A percentile compares a stretch with the other conserved stretches of the same genome.
phyloP scores from a whole-genome alignment of 92 coral and sea anemone species.

The Hydrozoanthus gracilis region DNA sequence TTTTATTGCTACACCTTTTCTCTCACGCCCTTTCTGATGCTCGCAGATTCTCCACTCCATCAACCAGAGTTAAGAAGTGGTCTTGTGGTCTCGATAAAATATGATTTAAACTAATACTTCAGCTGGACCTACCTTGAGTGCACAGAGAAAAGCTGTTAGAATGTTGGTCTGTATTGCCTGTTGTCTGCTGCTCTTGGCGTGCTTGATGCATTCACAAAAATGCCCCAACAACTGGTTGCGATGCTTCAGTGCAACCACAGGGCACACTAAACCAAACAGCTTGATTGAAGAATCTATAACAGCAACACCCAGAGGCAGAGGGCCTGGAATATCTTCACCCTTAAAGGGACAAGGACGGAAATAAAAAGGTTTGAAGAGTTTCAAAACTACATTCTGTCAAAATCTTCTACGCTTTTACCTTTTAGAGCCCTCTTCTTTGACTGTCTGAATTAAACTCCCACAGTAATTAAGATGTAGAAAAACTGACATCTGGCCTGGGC shows the following conservation, averaged over 20 bases:
- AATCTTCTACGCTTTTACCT: not conserved
- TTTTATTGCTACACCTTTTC: too few species aligned
- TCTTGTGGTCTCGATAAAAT: too few species aligned
- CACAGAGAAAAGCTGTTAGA: slow-evolving; percentile 94
- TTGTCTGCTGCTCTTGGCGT: slow-evolving; percentile 91
- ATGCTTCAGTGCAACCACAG: slow-evolving; percentile 94
- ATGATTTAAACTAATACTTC: too few species aligned
- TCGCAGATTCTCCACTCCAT: too few species aligned
- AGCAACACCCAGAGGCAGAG: slow-evolving; percentile 95
- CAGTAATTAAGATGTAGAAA: too few species aligned
- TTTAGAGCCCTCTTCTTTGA: too few species aligned
- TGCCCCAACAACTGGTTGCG: slow-evolving; percentile 94
- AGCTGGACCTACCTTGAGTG: slow-evolving; percentile 69
- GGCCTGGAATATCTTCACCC: slow-evolving; percentile 98
- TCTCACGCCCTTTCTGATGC: too few species aligned
- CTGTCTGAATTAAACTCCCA: too few species aligned
- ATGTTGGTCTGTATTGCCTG: slow-evolving; percentile 98
- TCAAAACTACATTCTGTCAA: not conserved
- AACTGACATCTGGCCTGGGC: too few species aligned
- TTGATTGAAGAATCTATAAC: slow-evolving; percentile 95
- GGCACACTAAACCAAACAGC: slow-evolving; percentile 91
- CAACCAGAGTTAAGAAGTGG: too few species aligned
- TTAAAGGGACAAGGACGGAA: slow-evolving; percentile 11
- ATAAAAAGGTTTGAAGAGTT: not conserved
- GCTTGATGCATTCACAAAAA: slow-evolving; percentile 91